Evolutionary conservation across 1,140 invertebrate genomes (phyloP).

Genomic region (Sarcophaga peregrina): DNA sequence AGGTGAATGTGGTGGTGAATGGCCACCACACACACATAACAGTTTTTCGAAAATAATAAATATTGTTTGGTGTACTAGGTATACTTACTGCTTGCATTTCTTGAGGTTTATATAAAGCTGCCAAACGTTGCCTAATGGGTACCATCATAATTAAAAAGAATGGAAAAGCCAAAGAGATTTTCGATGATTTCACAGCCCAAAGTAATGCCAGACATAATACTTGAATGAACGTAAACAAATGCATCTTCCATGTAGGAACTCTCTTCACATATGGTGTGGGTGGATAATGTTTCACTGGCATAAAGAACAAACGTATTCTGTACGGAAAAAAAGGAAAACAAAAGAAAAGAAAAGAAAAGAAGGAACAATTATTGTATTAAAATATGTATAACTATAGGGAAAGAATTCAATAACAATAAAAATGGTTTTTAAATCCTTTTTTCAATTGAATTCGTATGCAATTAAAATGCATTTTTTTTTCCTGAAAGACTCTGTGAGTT

Average conservation of each 20-base stretch:
- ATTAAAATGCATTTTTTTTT: background rate
- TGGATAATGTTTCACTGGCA: constrained; percentile 95
- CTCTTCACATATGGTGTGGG: constrained; percentile 81
- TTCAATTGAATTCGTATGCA: too few species aligned
- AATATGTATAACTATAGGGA: too few species aligned
- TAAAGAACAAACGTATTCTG: constrained; percentile 84
- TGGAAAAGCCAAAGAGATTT: constrained; percentile 87
- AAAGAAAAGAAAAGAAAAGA: background rate
- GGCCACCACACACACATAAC: too few species aligned
- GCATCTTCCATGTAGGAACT: constrained; percentile 90
- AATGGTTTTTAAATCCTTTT: background rate
- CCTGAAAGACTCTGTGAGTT: background rate
- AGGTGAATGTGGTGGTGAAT: too few species aligned
- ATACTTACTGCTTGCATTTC: constrained; percentile 84
- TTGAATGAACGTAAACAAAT: constrained; percentile 89
- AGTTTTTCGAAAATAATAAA: background rate
- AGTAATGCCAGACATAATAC: constrained; percentile 79
- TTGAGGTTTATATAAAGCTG: constrained; percentile 78
- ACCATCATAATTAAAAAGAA: constrained; percentile 93
- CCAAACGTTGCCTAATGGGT: constrained; percentile 82
- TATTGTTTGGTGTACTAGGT: background rate
- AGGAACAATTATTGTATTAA: background rate
- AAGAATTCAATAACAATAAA: background rate
- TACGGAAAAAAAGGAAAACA: background rate
- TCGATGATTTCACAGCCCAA: constrained; percentile 90